phyloP scores from a whole-genome alignment of 2,797 vertebrate species.

The Dromococcyx pavoninus region DNA sequence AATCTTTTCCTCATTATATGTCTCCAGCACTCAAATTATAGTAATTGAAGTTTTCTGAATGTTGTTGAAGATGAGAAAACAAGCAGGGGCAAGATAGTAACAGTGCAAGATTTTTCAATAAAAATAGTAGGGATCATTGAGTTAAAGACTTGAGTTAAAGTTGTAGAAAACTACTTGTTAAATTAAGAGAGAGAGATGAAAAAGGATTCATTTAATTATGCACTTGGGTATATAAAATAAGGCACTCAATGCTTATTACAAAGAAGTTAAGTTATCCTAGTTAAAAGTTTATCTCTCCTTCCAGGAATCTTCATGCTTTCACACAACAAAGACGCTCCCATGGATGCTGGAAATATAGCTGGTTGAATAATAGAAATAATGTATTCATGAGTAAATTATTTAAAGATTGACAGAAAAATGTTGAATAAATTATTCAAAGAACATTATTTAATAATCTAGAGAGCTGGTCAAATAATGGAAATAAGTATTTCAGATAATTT shows the following conservation, averaged over 20 bases:
- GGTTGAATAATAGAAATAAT: constrained; percentile 57
- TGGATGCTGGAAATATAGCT: constrained; percentile 19
- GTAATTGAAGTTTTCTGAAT: neutral
- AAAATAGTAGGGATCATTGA: neutral
- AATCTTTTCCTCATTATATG: neutral
- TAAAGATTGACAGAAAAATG: constrained; percentile 62
- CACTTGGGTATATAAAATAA: constrained; percentile 20
- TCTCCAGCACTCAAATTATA: neutral
- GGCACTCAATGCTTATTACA: neutral
- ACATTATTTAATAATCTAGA: constrained; percentile 58
- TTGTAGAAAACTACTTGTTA: neutral
- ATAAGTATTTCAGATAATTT: constrained; percentile 50
- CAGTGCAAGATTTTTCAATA: neutral
- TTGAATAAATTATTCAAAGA: constrained; percentile 65
- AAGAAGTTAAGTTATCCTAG: constrained; percentile 16
- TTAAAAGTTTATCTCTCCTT: constrained; percentile 31
- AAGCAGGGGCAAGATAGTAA: neutral
- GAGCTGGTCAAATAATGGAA: constrained; percentile 60
- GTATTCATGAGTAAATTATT: constrained; percentile 54
- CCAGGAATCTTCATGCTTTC: neutral
- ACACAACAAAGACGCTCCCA: constrained; percentile 40
- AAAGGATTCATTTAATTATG: constrained; percentile 37
- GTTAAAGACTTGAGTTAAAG: neutral
- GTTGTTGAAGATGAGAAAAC: neutral
- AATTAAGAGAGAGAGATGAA: neutral